phyloP scores from a whole-genome alignment of 2,888 invertebrate species.

The Metacarcinus magister region DNA sequence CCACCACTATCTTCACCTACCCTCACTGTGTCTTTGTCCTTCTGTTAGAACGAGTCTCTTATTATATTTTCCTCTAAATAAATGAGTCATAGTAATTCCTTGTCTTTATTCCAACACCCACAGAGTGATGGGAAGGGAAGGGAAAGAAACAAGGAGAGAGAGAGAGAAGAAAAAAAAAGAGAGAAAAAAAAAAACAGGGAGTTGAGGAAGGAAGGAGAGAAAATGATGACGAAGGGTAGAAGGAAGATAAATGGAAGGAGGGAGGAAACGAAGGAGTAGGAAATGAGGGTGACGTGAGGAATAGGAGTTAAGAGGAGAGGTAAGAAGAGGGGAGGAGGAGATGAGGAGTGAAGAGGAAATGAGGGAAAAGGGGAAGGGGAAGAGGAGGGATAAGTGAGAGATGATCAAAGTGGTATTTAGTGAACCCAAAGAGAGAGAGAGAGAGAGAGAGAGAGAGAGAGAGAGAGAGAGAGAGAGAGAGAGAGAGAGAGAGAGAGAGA shows the following conservation, averaged over 20 bases:
- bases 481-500: no score
- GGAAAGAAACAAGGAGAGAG: not conserved
- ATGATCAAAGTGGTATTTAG: not conserved
- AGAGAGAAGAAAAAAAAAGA: not conserved
- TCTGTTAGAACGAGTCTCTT: constrained; percentile 4
- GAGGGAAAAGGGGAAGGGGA: no score
- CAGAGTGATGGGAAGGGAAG: not conserved
- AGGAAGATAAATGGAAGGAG: no score
- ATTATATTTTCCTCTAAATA: constrained; percentile 26
- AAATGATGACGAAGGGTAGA: not conserved
- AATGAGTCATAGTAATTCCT: not conserved
- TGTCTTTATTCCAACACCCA: not conserved
- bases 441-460: constrained; percentile 9
- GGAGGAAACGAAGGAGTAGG: no score
- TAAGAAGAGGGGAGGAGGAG: no score
- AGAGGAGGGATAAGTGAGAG: not conserved
- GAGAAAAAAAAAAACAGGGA: not conserved
- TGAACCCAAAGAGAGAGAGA: not conserved
- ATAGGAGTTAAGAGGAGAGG: no score
- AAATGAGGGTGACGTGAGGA: no score
- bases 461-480: no score
- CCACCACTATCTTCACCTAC: not conserved
- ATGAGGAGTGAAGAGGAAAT: no score
- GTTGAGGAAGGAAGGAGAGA: not conserved
- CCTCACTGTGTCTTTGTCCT: constrained; percentile 8